Evolutionary conservation across 2,113 vertebrate genomes (phyloP), one percentile per base, ranked within the genome.

Genomic region (Bubo scandiacus): DNA sequence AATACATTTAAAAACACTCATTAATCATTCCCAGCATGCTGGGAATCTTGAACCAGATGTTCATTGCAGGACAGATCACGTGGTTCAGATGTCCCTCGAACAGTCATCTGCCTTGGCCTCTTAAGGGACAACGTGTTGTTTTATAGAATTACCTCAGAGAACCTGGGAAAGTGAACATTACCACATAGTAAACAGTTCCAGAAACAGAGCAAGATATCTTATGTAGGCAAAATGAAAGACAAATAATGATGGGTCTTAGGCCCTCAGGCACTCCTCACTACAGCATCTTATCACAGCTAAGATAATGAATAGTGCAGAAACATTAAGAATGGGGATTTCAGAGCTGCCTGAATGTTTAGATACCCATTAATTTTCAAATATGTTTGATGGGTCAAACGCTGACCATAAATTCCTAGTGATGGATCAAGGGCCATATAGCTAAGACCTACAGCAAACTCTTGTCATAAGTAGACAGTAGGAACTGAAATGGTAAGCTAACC

Each of bases 1-100:
- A 83, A 90, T 90, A 62, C 43, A 52, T 68, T 95, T 84, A 71
- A 94, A 92, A 88, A 78, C 47, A 94, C 78, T 88, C 83, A 90
- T 94, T 95, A 96, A 93, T 96, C 90, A 87, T 89, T 84, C 77
- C 93, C 87, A 95, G 70, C 86, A 90, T 83, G 59, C 73, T 85
- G 83, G 45, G 43, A 88, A 87, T 90, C 80, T 95, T 82, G 62
- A 73, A 86, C 94, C 42, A 96, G 43, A 83, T 96, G 88, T 88
- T 93, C 51, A 75, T 74, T 45, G 79, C 90, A 89, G 80, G 88
- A 86, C 78, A 96, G 66, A 94, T 91, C 67, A 63, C 68, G 75
- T 42, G 49, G 83, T 81, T 97, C 66, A n/a, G 70, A 93, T 87
- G 80, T 87, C 72, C 83, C 81, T 79, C 11, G 2, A 83, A 71